phyloP scores from a whole-genome alignment of 1,140 invertebrate species.

The Zaprionus nigranus region DNA sequence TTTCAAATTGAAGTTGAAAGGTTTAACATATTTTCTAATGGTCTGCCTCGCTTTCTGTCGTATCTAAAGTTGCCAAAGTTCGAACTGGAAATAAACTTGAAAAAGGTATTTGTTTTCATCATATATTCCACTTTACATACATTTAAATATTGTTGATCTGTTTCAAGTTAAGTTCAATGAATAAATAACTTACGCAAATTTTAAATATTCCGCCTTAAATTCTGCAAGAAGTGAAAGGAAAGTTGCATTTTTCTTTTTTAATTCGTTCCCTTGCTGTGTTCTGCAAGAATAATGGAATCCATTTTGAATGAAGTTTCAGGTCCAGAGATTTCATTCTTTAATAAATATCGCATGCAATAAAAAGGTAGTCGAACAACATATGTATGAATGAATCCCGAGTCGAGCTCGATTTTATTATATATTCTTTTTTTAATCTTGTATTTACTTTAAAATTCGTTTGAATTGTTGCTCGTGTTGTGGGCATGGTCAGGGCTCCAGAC shows the following conservation, averaged over 20 bases:
- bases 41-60: no score
- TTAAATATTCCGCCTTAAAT: background rate
- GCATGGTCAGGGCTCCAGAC: conserved; percentile 11
- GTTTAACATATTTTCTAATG: no score
- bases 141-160: no score
- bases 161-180: no score
- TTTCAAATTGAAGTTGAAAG: no score
- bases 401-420: conserved; percentile 3
- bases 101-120: no score
- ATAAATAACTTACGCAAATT: background rate
- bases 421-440: conserved; percentile 3
- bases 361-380: background rate
- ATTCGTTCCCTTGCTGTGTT: background rate
- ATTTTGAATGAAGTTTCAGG: background rate
- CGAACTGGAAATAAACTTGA: no score
- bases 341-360: conserved; percentile 3
- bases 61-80: no score
- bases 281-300: background rate
- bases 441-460: conserved; percentile 6
- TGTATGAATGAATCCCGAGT: background rate
- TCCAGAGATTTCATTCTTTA: background rate
- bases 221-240: background rate
- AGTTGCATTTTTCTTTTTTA: background rate
- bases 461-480: background rate
- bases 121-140: no score